Evolutionary conservation across 2,888 invertebrate species (phyloP).

Genomic region (Hybos culiciformis): DNA sequence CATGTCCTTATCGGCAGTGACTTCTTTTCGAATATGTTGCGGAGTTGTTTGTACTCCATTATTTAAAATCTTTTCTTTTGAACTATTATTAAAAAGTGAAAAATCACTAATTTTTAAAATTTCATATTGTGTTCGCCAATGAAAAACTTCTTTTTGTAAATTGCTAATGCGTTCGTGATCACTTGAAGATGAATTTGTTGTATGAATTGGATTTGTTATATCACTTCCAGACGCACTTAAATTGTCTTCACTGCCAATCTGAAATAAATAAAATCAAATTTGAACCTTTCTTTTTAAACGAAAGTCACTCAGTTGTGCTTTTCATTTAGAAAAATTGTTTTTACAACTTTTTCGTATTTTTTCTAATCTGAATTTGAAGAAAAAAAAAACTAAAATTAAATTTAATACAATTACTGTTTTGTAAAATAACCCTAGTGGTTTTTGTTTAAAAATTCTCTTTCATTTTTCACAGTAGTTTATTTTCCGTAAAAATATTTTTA

Average conservation of each 20-base stretch:
- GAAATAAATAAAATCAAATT: conserved; percentile 10
- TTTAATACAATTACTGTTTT: too few relatives aligned
- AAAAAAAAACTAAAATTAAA: too few relatives aligned
- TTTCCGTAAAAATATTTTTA: too few relatives aligned
- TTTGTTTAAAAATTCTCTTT: too few relatives aligned
- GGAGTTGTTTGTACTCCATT: conserved; percentile 7
- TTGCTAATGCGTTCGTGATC: conserved; percentile 35
- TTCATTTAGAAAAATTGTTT: neutral
- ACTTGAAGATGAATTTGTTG: conserved; percentile 14
- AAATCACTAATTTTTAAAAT: conserved; percentile 44
- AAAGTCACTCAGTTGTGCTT: neutral
- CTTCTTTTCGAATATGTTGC: conserved; percentile 16
- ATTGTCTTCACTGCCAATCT: conserved; percentile 52
- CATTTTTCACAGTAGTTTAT: too few relatives aligned
- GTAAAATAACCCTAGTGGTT: too few relatives aligned
- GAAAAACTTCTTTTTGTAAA: conserved; percentile 53
- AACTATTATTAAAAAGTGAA: conserved; percentile 21
- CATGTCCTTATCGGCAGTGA: conserved; percentile 22
- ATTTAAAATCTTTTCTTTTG: conserved; percentile 30
- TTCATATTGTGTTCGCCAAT: conserved; percentile 61
- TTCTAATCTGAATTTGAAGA: neutral
- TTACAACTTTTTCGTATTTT: neutral
- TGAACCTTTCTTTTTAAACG: neutral
- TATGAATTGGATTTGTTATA: conserved; percentile 27
- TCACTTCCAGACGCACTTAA: conserved; percentile 39